Evolutionary conservation across 2,888 invertebrate genomes (phyloP).

Genomic region (Drosophila anomalipes): DNA sequence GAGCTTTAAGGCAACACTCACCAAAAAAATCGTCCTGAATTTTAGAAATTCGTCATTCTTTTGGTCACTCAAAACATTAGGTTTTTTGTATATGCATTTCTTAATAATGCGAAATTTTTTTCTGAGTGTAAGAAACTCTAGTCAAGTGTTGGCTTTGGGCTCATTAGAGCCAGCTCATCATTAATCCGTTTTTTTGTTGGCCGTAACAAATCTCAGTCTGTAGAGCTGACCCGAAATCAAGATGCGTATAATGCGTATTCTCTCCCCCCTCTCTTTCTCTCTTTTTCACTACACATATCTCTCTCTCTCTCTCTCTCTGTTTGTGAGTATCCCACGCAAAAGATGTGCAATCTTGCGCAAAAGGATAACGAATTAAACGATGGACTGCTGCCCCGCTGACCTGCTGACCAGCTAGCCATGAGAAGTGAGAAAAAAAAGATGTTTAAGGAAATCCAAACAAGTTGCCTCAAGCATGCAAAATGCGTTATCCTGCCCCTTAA

Average conservation of each 20-base stretch:
- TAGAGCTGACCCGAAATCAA: slow-evolving; percentile 58
- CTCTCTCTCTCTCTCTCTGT: not conserved
- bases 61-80: not conserved
- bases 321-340: slow-evolving; percentile 46
- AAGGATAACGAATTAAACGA: slow-evolving; percentile 70
- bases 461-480: slow-evolving; percentile 73
- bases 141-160: slow-evolving; percentile 37
- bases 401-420: slow-evolving; percentile 40
- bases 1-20: not conserved
- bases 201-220: slow-evolving; percentile 45
- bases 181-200: slow-evolving; percentile 36
- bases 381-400: slow-evolving; percentile 61
- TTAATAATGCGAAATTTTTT: not conserved
- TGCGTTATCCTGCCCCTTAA: slow-evolving; percentile 53
- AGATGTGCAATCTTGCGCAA: slow-evolving; percentile 81
- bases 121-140: not conserved
- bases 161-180: slow-evolving; percentile 48
- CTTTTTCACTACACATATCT: not conserved
- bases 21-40: not conserved
- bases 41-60: not conserved
- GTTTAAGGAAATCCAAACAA: slow-evolving; percentile 14
- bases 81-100: not conserved
- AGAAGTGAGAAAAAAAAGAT: slow-evolving; percentile 37
- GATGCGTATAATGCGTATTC: slow-evolving; percentile 44
- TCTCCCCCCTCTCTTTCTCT: not conserved